phyloP scores from a whole-genome alignment of 2,113 vertebrate genomes.

The Rostratula benghalensis region DNA sequence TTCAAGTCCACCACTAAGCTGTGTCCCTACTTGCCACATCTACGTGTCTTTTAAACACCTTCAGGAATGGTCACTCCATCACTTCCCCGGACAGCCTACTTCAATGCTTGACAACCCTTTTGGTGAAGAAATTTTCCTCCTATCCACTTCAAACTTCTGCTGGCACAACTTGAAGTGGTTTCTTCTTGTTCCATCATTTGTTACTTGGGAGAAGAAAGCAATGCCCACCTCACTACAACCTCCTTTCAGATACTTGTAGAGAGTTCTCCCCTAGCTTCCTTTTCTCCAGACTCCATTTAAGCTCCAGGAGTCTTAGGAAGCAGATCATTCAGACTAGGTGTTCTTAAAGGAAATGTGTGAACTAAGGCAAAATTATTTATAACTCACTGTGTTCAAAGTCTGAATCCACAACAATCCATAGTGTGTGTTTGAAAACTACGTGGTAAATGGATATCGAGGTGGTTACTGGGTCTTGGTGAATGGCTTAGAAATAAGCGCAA shows the following conservation, averaged over 20 bases:
- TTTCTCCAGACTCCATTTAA: not conserved
- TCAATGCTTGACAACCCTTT: not conserved
- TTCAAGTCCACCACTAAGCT: no score
- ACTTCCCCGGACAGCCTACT: not conserved
- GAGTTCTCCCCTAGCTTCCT: not conserved
- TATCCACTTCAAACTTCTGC: not conserved
- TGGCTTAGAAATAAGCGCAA: not conserved
- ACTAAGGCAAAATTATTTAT: not conserved
- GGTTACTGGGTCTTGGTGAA: not conserved
- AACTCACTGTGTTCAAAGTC: rapidly evolving
- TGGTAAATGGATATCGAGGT: not conserved
- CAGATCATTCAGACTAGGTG: not conserved
- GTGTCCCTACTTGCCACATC: not conserved
- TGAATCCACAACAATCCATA: not conserved
- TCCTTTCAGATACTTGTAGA: not conserved
- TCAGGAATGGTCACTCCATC: not conserved
- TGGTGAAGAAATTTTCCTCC: not conserved
- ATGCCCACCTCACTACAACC: not conserved
- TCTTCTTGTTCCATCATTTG: not conserved
- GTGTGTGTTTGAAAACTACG: not conserved
- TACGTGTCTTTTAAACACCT: not conserved
- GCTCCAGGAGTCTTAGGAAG: not conserved
- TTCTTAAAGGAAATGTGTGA: not conserved
- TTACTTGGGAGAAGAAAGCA: not conserved
- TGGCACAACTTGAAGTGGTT: not conserved